These are phyloP conservation scores for Psilanteris sp. DNA, from an alignment of 1,140 invertebrate species.

Conservation along the genomic window DNA sequence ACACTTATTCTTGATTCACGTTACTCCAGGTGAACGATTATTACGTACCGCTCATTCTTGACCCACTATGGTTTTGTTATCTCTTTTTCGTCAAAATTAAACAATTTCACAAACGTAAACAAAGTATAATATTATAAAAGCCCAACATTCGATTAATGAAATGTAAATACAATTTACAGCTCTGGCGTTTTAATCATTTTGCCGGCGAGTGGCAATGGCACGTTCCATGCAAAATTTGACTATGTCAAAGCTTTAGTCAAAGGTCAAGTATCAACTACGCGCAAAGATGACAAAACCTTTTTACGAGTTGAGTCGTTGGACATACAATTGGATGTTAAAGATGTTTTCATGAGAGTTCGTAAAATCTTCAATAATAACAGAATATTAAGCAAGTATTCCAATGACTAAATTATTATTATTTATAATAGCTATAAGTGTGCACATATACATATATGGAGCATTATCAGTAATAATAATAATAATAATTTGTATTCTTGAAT, in stretches of 20 bases:
- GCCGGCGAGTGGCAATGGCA: conserved; percentile 86
- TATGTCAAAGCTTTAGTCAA: conserved; percentile 83
- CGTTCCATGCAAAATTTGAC: conserved; percentile 84
- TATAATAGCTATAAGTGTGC: too few species aligned
- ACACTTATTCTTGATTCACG: conserved; percentile 84
- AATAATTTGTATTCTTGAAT: conserved; percentile 52
- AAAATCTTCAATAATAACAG: conserved; percentile 86
- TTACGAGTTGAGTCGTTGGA: conserved; percentile 84
- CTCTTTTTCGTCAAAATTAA: too few species aligned
- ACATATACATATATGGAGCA: too few species aligned
- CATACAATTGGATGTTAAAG: conserved; percentile 83
- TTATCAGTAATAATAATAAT: conserved; percentile 6
- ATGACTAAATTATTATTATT: too few species aligned
- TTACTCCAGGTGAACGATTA: conserved; percentile 81
- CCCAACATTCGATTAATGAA: too few species aligned
- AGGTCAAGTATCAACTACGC: conserved; percentile 81
- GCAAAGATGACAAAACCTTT: conserved; percentile 80
- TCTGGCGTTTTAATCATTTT: conserved; percentile 86
- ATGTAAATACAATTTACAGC: conserved; percentile 66
- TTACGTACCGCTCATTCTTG: too few species aligned
- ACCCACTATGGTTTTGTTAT: too few species aligned
- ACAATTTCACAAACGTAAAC: too few species aligned
- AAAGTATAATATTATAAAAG: too few species aligned
- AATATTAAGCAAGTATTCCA: conserved; percentile 85
- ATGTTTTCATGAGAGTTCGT: conserved; percentile 84